Evolutionary conservation across 1,140 invertebrate species (phyloP), one percentile per base, ranked within the genome.

Genomic region (Amphibalanus amphitrite): DNA sequence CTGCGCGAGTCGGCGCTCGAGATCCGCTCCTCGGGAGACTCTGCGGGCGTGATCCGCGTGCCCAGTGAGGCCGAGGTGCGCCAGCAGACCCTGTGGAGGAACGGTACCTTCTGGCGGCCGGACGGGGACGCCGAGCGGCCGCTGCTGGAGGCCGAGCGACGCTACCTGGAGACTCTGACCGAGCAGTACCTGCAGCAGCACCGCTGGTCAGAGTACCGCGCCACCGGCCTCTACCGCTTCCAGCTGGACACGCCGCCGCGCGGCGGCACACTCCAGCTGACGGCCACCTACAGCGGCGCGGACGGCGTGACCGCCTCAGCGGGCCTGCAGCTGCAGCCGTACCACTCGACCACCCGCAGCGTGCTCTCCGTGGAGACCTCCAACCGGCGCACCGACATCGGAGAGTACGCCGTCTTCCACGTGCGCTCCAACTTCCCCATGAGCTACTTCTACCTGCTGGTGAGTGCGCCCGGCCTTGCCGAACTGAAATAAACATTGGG

Each of bases 401-500:
- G 80, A 29, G 80, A 84, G 73, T 83, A 80, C 75, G 81, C 78
- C 0, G 77, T 83, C 28, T 78, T 84, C 71, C 83, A 83, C 74
- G 79, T 83, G 0, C 77, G 77, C 71, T 73, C 77, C 0, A 83
- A 82, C 74, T 83, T 83, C 72, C 71, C 74, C 26, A 74, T 82
- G 20, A 74, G 79, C 8, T 74, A 76, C 23, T 83, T 83, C 74
- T 75, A 80, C 74, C 83, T 81, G 75, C 71, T 84, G 81, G 73
- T 74, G n/a, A 71, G 73, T 74, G n/a, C 29, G n/a, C n/a, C n/a
- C n/a, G n/a, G n/a, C n/a, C n/a, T n/a, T n/a, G n/a, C n/a, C n/a
- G n/a, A n/a, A n/a, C n/a, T n/a, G n/a, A n/a, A n/a, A n/a, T n/a
- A n/a, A n/a, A n/a, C n/a, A n/a, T n/a, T n/a, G n/a, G n/a, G n/a